Base-by-base conservation (phyloP, 2,797 vertebrate genomes). In the Sparidentex hasta region DNA sequence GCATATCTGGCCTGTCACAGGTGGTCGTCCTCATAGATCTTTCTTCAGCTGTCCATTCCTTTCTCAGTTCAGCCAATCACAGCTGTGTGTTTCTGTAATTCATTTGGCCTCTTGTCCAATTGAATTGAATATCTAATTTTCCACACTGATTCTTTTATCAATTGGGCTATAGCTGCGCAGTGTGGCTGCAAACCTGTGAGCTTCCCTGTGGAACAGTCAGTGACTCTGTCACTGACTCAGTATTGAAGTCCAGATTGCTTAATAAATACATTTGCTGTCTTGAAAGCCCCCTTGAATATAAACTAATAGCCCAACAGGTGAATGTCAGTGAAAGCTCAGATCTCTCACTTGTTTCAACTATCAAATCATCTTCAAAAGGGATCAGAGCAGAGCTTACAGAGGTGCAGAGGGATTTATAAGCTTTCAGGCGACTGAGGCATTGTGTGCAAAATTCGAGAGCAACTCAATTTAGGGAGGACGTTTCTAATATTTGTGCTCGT, bases 401-500 rank as follows among this genome's bases (percentile, higher is more conserved):
- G 66, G 76, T 43, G 9, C 4, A 8, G 64, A 46, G 72, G 54
- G 76, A 69, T 83, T 87, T 80, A 73, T 29, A 44, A 46, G 70
- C 81, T 68, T 77, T 21, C 11, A 25, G 63, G 55, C 48, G n/a
- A 58, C 78, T 48, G 57, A 82, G 64, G 63, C 78, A 43, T 77
- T 83, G 80, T 81, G 65, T 62, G 52, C 16, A 51, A 72, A 72
- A 83, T 68, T 64, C 48, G 29, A 84, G 74, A 57, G 65, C 58
- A 29, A 57, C 73, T 81, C 65, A 66, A 65, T 85, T 69, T 52
- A 55, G 59, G 33, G 56, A 64, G 48, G 66, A 77, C 46, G 9
- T 13, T 79, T 86, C 48, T 74, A 23, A 83, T 87, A 74, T 86
- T 65, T 73, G 46, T 74, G 61, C 65, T 8, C 51, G 47, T 75